A percentile compares a stretch with the other conserved stretches of the same genome.
phyloP scores from a whole-genome alignment of 1,140 invertebrate species.

The Drosophila guanche region DNA sequence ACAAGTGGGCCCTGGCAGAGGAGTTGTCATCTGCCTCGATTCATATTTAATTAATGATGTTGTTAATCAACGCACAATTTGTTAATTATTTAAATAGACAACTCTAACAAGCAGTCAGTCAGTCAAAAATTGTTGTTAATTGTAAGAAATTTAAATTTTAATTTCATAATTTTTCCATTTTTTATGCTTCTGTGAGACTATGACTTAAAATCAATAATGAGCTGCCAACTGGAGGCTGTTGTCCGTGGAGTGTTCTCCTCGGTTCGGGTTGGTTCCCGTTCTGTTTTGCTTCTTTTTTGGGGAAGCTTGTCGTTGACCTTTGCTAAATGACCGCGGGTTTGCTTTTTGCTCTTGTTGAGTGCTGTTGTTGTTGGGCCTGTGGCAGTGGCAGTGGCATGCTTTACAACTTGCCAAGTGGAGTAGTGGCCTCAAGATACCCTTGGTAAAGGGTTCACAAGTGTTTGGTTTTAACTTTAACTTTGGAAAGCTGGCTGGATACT shows the following conservation, averaged over 20 bases:
- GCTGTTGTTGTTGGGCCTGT: slow-evolving; percentile 12
- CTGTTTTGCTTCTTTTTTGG: slow-evolving; percentile 13
- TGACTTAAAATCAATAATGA: slow-evolving; percentile 52
- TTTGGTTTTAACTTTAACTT: not conserved
- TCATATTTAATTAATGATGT: slow-evolving; percentile 67
- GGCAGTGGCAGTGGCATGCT: not conserved
- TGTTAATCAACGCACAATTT: slow-evolving; percentile 61
- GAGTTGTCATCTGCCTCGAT: slow-evolving; percentile 23
- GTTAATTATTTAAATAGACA: slow-evolving; percentile 59
- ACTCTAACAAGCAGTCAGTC: slow-evolving; percentile 24
- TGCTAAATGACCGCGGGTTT: slow-evolving; percentile 31
- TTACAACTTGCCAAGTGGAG: slow-evolving; percentile 8
- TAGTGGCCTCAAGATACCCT: not conserved
- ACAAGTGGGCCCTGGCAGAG: not conserved
- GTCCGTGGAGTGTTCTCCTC: not conserved
- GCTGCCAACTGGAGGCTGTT: slow-evolving; percentile 25
- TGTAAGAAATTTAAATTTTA: slow-evolving; percentile 41
- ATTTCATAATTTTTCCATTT: slow-evolving; percentile 14
- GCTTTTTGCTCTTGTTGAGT: not conserved
- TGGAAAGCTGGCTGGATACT: not conserved
- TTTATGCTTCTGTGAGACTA: not conserved
- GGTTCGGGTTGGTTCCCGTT: not conserved
- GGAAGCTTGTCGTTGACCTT: slow-evolving; percentile 36
- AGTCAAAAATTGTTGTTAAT: slow-evolving; percentile 34
- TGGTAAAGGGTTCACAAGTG: not conserved